Percentiles rank a stretch among this genome's conserved stretches.
These are phyloP conservation scores for Dromococcyx pavoninus DNA, from an alignment of 2,797 vertebrate genomes.

Conservation along the genomic window DNA sequence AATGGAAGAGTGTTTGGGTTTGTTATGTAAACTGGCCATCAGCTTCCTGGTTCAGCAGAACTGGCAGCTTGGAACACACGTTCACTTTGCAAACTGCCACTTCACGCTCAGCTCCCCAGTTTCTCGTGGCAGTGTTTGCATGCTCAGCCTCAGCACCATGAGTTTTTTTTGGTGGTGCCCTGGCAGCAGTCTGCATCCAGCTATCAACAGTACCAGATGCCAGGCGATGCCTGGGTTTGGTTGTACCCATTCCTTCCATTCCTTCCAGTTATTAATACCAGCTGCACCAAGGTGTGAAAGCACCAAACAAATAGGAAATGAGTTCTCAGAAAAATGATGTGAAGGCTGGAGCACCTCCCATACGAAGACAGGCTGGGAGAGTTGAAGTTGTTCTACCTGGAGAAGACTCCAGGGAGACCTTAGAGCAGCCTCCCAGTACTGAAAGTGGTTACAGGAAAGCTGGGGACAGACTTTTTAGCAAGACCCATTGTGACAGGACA, in stretches of 20 bases:
- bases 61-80: neutral
- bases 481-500: too few relatives aligned
- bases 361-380: too few relatives aligned
- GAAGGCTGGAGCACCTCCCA: too few relatives aligned
- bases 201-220: accelerated
- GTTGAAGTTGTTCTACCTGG: too few relatives aligned
- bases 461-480: too few relatives aligned
- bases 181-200: neutral
- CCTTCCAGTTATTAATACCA: neutral
- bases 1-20: neutral
- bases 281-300: neutral
- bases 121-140: neutral
- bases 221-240: neutral
- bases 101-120: accelerated
- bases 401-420: too few relatives aligned
- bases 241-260: neutral
- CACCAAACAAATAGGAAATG: neutral
- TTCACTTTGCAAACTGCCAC: neutral
- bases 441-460: too few relatives aligned
- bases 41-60: neutral
- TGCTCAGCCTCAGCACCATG: neutral
- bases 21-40: neutral
- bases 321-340: neutral
- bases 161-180: neutral
- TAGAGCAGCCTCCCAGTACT: too few relatives aligned